Evolutionary conservation across 2,113 vertebrate genomes (phyloP), one percentile per base, ranked within the genome.

Genomic region (Apodemus sylvaticus): DNA sequence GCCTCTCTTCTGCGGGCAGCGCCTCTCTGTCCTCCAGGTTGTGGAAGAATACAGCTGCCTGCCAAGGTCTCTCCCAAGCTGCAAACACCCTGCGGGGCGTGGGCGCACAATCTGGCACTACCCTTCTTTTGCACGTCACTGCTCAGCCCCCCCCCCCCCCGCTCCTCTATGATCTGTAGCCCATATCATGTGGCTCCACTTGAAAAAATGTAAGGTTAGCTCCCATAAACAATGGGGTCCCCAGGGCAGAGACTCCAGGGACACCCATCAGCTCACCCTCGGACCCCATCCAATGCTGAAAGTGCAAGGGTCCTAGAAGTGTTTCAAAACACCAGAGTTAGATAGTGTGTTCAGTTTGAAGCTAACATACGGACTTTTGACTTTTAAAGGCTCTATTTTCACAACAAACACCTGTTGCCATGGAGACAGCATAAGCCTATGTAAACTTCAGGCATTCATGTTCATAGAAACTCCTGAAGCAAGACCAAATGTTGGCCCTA

Each of bases 391-490:
- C 94, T 98, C 97, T 89, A 97, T 98, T 98, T 98, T 98, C 98
- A 98, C 97, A 98, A 99, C 98, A 99, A 98, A 98, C 81, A 95
- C 71, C 45, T 24, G 98, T 98, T 98, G 95, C 98, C 97, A 98
- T 98, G 96, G 98, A 94, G 97, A 99, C 90, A 17, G 96, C 98
- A 97, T 98, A 98, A 98, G 98, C 98, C 98, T 98, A 97, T 98
- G 97, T 98, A 98, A 99, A 98, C 98, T 98, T 98, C 90, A 98
- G 96, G 98, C 98, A 98, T 98, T 98, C 98, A 97, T 98, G 98
- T 98, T 98, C 98, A 98, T 97, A 98, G 98, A 98, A 98, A 98
- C 98, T 98, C 98, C 98, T 98, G 98, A 98, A 98, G 98, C 98
- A 99, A 98, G 97, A 98, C 98, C 97, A 98, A 98, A 98, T 98